phyloP scores from a whole-genome alignment of 2,888 invertebrate genomes.

The Pimpla rufipes region DNA sequence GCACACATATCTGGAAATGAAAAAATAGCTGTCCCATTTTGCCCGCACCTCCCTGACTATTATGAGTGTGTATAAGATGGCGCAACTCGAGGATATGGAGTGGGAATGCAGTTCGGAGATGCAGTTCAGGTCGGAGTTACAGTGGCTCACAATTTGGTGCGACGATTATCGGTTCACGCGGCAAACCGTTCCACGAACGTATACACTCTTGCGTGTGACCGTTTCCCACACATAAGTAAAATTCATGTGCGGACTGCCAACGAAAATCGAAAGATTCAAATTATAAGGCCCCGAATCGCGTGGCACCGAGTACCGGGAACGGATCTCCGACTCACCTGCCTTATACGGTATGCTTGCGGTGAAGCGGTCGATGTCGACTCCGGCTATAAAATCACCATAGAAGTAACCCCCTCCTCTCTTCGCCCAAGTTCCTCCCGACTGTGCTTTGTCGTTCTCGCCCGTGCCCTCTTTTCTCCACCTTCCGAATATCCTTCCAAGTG shows the following conservation, averaged over 20 bases:
- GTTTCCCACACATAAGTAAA: background rate
- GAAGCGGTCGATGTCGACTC: slow-evolving; percentile 55
- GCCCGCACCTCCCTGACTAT: slow-evolving; percentile 52
- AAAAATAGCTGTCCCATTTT: no score
- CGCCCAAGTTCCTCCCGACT: slow-evolving; percentile 17
- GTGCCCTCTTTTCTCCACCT: slow-evolving; percentile 36
- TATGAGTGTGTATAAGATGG: slow-evolving; percentile 25
- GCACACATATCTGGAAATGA: no score
- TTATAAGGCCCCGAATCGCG: slow-evolving; percentile 48
- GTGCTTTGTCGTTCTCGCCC: slow-evolving; percentile 30
- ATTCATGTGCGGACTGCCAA: slow-evolving; percentile 42
- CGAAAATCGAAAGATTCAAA: slow-evolving; percentile 61
- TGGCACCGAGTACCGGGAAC: slow-evolving; percentile 31
- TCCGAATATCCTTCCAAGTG: slow-evolving; percentile 39
- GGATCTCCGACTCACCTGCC: slow-evolving; percentile 63
- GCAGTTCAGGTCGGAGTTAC: background rate
- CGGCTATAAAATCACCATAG: slow-evolving; percentile 72
- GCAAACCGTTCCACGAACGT: slow-evolving; percentile 49
- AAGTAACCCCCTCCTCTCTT: slow-evolving; percentile 64
- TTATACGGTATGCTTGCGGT: slow-evolving; percentile 67
- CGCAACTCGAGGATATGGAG: slow-evolving; percentile 22
- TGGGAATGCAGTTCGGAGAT: slow-evolving; percentile 27
- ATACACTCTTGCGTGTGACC: slow-evolving; percentile 32
- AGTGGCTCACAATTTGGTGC: slow-evolving; percentile 8
- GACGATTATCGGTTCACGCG: slow-evolving; percentile 36